Evolutionary conservation across 2,888 invertebrate genomes (phyloP).

Genomic region (Pyrrhia umbra): DNA sequence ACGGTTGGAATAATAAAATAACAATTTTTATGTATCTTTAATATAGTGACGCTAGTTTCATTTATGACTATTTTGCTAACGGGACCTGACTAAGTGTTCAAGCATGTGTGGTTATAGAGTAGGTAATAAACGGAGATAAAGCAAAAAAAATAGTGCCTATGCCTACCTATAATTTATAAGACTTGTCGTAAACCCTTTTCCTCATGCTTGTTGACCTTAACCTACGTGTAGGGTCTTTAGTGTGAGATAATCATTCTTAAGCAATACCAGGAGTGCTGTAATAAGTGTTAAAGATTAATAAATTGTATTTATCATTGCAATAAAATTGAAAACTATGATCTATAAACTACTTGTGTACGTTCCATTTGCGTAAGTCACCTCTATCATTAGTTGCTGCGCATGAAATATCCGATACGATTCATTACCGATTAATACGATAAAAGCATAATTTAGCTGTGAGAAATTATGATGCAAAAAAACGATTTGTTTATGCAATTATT

Average conservation of each 20-base stretch:
- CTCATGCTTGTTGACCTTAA: background rate
- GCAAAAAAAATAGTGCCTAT: too few relatives aligned
- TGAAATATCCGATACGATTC: constrained; percentile 43
- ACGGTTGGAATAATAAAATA: constrained; percentile 36
- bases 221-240: background rate
- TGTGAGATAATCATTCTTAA: background rate
- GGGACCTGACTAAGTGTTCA: constrained; percentile 1
- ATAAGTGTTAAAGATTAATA: constrained; percentile 17
- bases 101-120: constrained; percentile 1
- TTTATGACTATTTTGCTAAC: constrained; percentile 32
- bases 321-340: constrained; percentile 14
- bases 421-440: constrained; percentile 44
- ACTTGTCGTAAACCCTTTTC: too few relatives aligned
- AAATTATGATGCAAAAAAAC: constrained; percentile 30
- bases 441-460: constrained; percentile 20
- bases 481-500: constrained; percentile 19
- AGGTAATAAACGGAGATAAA: background rate
- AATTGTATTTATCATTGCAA: constrained; percentile 13
- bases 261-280: constrained; percentile 1
- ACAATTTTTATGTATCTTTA: constrained; percentile 35
- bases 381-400: constrained; percentile 28
- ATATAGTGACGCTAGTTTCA: constrained; percentile 22
- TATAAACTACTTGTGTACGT: constrained; percentile 8
- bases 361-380: constrained; percentile 41
- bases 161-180: too few relatives aligned